Base-by-base conservation (phyloP, 2,888 invertebrate genomes). In the Erynnis tages region DNA sequence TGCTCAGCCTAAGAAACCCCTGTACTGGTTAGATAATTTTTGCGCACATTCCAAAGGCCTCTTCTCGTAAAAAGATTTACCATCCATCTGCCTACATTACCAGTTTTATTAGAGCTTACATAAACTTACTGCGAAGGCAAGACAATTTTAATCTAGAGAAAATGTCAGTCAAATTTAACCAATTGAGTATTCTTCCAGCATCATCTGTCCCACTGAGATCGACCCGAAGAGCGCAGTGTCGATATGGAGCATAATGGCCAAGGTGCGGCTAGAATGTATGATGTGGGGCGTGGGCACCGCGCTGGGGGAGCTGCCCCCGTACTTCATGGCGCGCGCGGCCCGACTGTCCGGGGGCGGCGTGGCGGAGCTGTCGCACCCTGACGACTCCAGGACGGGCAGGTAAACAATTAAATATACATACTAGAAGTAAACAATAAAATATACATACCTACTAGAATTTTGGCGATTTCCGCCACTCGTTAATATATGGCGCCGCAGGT, bases 251-350 rank as follows among this genome's bases (percentile, higher is more conserved):
- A 98, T 99, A 60, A 97, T 99, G 95, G 93, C 95, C 23, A 98
- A 98, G 87, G 90, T 98, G 13, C 93, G 98, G 16, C 90, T 98
- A 59, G 99, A 99, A 87, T 96, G 98, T 7, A 96, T 99, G 92
- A 94, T 99, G 91, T 99, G 99, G 99, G 98, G 97, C 2, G 93
- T 96, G 14, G 97, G 99, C 2, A 99, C 99, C 0, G 99, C 99
- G 0, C 90, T 99, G n/a, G 99, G 99, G 0, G 99, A 99, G 79
- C 84, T 99, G 61, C 99, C 99, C 2, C 99, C 99, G 0, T 99
- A 99, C 91, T 99, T 99, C 85, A 98, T 99, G 98, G 99, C 99
- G n/a, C 91, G 97, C 56, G 98, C 99, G 2, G 96, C 96, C 0
- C 83, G 96, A 6, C 89, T 95, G 0, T 93, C 94, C 0, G 87